Evolutionary conservation across 2,113 vertebrate genomes (phyloP).

Genomic region (Centropristis striata): DNA sequence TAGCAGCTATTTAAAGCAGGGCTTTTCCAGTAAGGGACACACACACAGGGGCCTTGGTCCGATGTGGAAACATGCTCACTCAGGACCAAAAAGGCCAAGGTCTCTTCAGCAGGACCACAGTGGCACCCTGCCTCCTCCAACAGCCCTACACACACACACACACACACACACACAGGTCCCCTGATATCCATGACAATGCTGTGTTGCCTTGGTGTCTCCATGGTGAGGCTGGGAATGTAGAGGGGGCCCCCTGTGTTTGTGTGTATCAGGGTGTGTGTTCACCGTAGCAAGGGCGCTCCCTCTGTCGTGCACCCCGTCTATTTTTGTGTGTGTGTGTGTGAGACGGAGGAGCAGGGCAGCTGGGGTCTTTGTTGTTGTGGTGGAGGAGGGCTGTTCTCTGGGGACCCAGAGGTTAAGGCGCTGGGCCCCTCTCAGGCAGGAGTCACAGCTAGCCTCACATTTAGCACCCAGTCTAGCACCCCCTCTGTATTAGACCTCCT

Average conservation of each 20-base stretch:
- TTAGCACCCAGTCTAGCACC: constrained; percentile 56
- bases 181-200: constrained; percentile 94
- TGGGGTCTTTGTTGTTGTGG: constrained; percentile 88
- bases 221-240: constrained; percentile 89
- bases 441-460: constrained; percentile 73
- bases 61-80: constrained; percentile 63
- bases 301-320: constrained; percentile 60
- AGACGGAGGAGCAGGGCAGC: constrained; percentile 82
- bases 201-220: constrained; percentile 89
- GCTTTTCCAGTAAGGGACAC: constrained; percentile 47
- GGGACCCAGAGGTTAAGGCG: constrained; percentile 80
- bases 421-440: constrained; percentile 77
- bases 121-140: constrained; percentile 60
- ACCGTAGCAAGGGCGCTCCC: constrained; percentile 70
- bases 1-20: constrained; percentile 58
- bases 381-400: constrained; percentile 81
- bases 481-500: constrained; percentile 26
- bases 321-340: constrained; percentile 58
- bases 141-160: constrained; percentile 60
- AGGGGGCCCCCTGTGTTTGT: constrained; percentile 78
- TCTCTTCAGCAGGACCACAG: constrained; percentile 67
- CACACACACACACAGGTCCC: constrained; percentile 73
- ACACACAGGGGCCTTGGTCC: constrained; percentile 28
- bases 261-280: constrained; percentile 63
- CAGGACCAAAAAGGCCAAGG: constrained; percentile 84